Base-by-base conservation (phyloP, 2,888 invertebrate species). In the Synergus japonicus region DNA sequence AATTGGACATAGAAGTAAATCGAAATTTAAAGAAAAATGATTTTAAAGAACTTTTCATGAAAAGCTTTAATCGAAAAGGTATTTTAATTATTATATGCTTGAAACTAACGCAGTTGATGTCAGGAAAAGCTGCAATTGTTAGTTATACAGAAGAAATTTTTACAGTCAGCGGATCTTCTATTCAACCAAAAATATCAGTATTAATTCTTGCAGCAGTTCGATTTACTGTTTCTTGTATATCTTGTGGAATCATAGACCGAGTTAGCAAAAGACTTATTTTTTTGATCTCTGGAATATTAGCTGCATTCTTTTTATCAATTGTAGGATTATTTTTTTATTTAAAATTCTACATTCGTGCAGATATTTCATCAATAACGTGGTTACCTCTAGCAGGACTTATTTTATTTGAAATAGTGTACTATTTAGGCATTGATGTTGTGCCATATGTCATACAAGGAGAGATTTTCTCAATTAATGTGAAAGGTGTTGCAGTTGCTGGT, bases 391-490 rank as follows among this genome's bases (percentile, higher is more conserved):
- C 93, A 83, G 94, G 94, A 86, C 93, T 95, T 87, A 93, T 94
- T 49, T 92, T 94, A 82, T 95, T 94, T 92, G 94, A 95, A 91
- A 94, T 94, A 85, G 94, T 94, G 54, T 95, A 95, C 81, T 94
- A 94, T 4, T 92, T 95, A 87, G 95, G 95, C 22, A 93, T 95
- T 88, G 95, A 95, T 1, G 94, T 94, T 4, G 93, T 95, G 84
- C 95, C 95, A 41, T 95, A 94, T 87, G 94, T 94, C 60, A 93
- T 95, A 76, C 93, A 95, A 64, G 94, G 94, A 4, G 95, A 95
- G 91, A 93, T 95, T 88, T 94, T 96, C 89, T 94, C 96, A 64
- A 92, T 94, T 4, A 93, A 94, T 85, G 95, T 94, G 37, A 94
- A 95, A 86, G 94, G 95, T 0, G 93, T 94, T 81, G 95, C 96